Conservation (phyloP, 37 sponge, comb jelly and placozoan species). For the Haliclona indistincta region DNA sequence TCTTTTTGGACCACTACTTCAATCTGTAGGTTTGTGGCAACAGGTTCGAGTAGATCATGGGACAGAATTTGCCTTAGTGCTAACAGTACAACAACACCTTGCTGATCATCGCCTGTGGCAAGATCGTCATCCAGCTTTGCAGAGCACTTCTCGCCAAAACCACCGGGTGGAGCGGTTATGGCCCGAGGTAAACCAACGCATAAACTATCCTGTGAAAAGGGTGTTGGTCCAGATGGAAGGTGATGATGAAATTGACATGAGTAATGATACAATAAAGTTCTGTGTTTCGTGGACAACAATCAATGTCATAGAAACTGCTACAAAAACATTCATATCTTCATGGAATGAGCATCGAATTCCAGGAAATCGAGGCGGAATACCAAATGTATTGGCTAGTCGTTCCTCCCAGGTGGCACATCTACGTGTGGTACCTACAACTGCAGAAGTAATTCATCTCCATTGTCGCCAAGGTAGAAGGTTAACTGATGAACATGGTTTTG, state of each 20-base stretch:
- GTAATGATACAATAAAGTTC: slow-evolving; percentile 30
- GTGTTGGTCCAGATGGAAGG: slow-evolving; percentile 18
- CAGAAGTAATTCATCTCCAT: slow-evolving; percentile 6
- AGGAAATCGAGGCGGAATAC: slow-evolving; percentile 15
- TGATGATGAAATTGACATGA: slow-evolving; percentile 20
- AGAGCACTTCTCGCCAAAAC: slow-evolving; percentile 31
- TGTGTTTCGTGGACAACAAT: slow-evolving; percentile 38
- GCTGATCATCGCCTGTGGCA: neutral
- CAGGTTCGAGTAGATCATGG: slow-evolving; percentile 52
- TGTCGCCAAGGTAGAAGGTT: slow-evolving; percentile 2
- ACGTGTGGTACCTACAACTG: slow-evolving; percentile 15
- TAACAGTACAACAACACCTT: slow-evolving; percentile 30
- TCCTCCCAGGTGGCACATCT: slow-evolving; percentile 3
- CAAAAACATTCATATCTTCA: slow-evolving; percentile 6
- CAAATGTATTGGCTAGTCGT: slow-evolving; percentile 11
- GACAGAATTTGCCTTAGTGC: slow-evolving; percentile 35
- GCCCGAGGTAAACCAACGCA: slow-evolving; percentile 42
- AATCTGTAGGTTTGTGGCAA: slow-evolving; percentile 31
- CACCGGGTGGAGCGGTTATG: slow-evolving; percentile 27
- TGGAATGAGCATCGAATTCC: slow-evolving; percentile 50
- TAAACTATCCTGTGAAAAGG: slow-evolving; percentile 36
- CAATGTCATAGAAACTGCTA: neutral
- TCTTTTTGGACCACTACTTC: slow-evolving; percentile 17
- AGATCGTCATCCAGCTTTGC: slow-evolving; percentile 3
- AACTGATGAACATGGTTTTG: slow-evolving; percentile 8